A percentile compares a stretch with the other conserved stretches of the same genome.
phyloP scores from a whole-genome alignment of 2,113 vertebrate genomes.

The Machaerirhynchus nigripectus region DNA sequence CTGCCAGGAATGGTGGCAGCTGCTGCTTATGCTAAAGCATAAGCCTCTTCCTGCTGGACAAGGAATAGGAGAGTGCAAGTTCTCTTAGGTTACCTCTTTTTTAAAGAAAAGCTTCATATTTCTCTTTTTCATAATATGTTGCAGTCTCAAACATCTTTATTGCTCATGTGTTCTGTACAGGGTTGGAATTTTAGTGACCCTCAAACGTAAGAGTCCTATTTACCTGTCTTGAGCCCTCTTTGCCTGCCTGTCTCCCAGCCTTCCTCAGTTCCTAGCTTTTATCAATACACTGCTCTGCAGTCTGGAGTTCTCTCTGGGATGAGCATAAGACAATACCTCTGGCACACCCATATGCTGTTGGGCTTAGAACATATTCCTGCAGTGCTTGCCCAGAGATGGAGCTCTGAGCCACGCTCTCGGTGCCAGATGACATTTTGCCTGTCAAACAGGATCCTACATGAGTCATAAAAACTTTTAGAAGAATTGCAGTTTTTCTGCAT shows the following conservation, averaged over 20 bases:
- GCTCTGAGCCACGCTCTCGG: background rate
- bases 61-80: background rate
- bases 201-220: background rate
- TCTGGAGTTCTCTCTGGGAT: background rate
- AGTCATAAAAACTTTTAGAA: background rate
- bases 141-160: background rate
- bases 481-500: background rate
- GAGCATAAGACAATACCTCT: background rate
- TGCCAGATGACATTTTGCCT: background rate
- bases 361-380: background rate
- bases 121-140: background rate
- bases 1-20: background rate
- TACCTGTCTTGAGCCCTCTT: background rate
- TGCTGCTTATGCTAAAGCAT: background rate
- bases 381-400: background rate
- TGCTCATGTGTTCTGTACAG: background rate
- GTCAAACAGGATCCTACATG: background rate
- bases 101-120: background rate
- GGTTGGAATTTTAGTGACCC: background rate
- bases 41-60: background rate
- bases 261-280: background rate
- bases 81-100: background rate
- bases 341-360: accelerated
- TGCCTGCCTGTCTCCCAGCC: background rate
- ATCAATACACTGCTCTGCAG: background rate